These are phyloP conservation scores for Ictidomys tridecemlineatus DNA, from an alignment of 2,113 vertebrate species.

Conservation along the genomic window DNA sequence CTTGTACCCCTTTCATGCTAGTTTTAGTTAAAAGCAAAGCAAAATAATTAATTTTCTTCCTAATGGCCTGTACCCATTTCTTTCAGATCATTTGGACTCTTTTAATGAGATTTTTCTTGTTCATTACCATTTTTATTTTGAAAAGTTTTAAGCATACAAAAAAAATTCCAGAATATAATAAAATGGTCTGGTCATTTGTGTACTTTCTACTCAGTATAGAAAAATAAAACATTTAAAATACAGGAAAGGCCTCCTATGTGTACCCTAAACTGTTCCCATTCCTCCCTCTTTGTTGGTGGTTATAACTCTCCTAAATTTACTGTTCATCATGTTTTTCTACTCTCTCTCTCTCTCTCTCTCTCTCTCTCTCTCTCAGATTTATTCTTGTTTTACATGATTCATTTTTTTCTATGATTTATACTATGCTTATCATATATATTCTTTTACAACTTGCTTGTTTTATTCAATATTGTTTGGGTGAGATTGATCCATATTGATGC, in stretches of 20 bases:
- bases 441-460: not conserved
- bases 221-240: not conserved
- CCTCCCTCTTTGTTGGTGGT: not conserved
- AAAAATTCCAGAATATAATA: not conserved
- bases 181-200: not conserved
- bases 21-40: slow-evolving; percentile 45
- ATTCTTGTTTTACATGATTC: not conserved
- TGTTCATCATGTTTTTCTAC: not conserved
- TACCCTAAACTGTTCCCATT: too few relatives aligned
- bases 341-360: not conserved
- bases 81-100: not conserved
- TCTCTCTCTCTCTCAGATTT: not conserved
- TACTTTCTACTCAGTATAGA: not conserved
- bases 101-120: slow-evolving; percentile 30
- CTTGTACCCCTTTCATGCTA: not conserved
- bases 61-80: not conserved
- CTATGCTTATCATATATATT: not conserved
- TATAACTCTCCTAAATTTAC: not conserved
- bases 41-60: not conserved
- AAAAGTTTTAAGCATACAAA: not conserved
- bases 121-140: not conserved
- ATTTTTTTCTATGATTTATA: not conserved
- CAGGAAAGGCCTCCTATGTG: not conserved
- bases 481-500: not conserved
- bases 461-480: not conserved